Base-by-base conservation (phyloP, 2,113 vertebrate species). In the Gorsachius goisagi region DNA sequence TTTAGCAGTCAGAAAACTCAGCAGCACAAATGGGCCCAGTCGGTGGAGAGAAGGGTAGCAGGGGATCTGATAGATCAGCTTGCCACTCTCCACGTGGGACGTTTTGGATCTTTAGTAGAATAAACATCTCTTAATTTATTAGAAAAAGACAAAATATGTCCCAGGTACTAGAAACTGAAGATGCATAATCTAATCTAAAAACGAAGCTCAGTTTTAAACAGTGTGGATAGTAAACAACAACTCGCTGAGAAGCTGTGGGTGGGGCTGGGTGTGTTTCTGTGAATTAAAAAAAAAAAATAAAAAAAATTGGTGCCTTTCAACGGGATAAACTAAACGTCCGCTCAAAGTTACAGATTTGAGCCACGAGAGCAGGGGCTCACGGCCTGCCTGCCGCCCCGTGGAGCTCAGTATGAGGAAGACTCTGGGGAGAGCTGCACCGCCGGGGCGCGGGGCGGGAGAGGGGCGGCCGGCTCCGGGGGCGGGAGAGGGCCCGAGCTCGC, bases 81-180 rank as follows among this genome's bases (percentile, higher is more conserved):
- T 1, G 2, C 26, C 2, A 1, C 44, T 44, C 17, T 10, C 13
- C 30, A 5, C 0, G 0, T 9, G 41, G 39, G 58, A n/a, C 30
- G 7, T 58, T 16, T 28, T 9, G 35, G 47, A 56, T 23, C 47
- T 60, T 37, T 12, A 41, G 20, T 3, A 68, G n/a, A 47, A 56
- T 18, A 58, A 73, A 27, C 15, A 22, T 1, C 37, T 85, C 50
- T 63, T 71, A 52, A 52, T 14, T n/a, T 32, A 33, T 35, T 7
- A 24, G 27, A 26, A 64, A 53, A 68, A 39, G 15, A n/a, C 37
- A 50, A 59, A 86, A 22, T 12, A 2, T 1, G 14, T 60, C 8
- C 11, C 59, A n/a, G 24, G 22, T 26, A 17, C 7, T 32, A 22
- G 52, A 62, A 66, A 33, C 45, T 52, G 32, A 23, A 32, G 20